phyloP scores from a whole-genome alignment of 1,140 invertebrate genomes.

The Lerema accius region DNA sequence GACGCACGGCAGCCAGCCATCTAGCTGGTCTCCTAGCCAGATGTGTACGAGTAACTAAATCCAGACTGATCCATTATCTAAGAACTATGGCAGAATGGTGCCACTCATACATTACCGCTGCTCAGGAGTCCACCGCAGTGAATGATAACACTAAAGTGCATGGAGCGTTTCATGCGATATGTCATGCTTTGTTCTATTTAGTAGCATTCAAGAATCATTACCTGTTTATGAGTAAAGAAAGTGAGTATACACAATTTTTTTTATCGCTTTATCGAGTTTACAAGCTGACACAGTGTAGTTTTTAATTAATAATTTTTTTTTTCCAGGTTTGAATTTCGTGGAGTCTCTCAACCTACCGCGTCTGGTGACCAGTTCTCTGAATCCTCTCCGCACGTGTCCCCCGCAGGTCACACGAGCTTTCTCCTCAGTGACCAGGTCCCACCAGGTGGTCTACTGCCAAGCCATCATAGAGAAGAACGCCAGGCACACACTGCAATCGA shows the following conservation, averaged over 20 bases:
- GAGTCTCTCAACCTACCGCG: slow-evolving; percentile 92
- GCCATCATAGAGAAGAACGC: slow-evolving; percentile 94
- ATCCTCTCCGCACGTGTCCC: slow-evolving; percentile 92
- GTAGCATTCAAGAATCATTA: slow-evolving; percentile 94
- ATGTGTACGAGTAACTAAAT: slow-evolving; percentile 65
- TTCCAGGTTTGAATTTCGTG: slow-evolving; percentile 90
- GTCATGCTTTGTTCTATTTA: slow-evolving; percentile 95
- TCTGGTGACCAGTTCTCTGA: slow-evolving; percentile 92
- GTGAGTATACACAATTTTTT: slow-evolving; percentile 81
- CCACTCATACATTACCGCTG: slow-evolving; percentile 75
- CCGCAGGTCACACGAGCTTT: slow-evolving; percentile 91
- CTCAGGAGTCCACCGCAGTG: slow-evolving; percentile 63
- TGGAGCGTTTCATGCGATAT: slow-evolving; percentile 93
- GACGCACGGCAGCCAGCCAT: slow-evolving; percentile 72
- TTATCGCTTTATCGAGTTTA: too few species aligned
- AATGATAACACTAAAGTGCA: slow-evolving; percentile 85
- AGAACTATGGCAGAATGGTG: slow-evolving; percentile 79
- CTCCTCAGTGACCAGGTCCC: slow-evolving; percentile 91
- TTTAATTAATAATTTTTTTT: too few species aligned
- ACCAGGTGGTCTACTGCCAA: slow-evolving; percentile 96
- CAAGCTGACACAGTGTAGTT: too few species aligned
- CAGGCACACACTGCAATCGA: slow-evolving; percentile 83
- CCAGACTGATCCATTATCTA: slow-evolving; percentile 66
- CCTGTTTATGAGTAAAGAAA: slow-evolving; percentile 88
- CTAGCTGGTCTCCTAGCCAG: slow-evolving; percentile 72